phyloP scores from a whole-genome alignment of 2,888 invertebrate species.

The Morpho deidamia region DNA sequence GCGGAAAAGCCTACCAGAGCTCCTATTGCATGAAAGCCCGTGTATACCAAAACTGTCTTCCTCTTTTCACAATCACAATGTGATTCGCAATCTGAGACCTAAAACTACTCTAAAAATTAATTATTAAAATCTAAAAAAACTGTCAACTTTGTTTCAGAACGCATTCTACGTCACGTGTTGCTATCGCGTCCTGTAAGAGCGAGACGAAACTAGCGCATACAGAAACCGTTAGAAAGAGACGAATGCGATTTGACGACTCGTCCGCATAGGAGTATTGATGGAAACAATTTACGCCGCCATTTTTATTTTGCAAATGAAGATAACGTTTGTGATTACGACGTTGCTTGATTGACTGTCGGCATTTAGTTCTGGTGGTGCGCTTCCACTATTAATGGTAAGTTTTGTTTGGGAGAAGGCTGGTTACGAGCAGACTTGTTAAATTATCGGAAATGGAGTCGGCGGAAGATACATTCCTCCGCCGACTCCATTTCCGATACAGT shows the following conservation, averaged over 20 bases:
- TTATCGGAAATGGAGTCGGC: background rate
- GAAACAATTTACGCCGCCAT: conserved; percentile 26
- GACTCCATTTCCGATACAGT: too few species aligned
- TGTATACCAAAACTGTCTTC: too few species aligned
- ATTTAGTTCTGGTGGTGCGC: conserved; percentile 16
- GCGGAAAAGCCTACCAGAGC: too few species aligned
- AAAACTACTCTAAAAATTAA: too few species aligned
- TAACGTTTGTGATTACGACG: conserved; percentile 13
- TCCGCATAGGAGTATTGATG: conserved; percentile 27
- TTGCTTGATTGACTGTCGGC: conserved; percentile 26
- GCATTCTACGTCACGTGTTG: background rate
- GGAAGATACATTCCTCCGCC: too few species aligned
- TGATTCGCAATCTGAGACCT: too few species aligned
- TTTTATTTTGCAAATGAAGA: conserved; percentile 29
- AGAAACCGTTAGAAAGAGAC: conserved; percentile 14
- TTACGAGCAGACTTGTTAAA: background rate
- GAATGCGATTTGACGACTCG: conserved; percentile 11
- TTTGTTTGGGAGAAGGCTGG: background rate
- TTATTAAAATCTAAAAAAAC: conserved; percentile 8
- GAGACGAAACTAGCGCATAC: conserved; percentile 21
- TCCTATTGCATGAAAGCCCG: too few species aligned
- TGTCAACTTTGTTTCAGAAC: conserved; percentile 12
- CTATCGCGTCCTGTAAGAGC: conserved; percentile 17
- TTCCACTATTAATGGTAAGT: conserved; percentile 30
- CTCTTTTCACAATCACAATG: too few species aligned